phyloP scores from a whole-genome alignment of 2,797 vertebrate genomes.

The Gallinago nigripennis region DNA sequence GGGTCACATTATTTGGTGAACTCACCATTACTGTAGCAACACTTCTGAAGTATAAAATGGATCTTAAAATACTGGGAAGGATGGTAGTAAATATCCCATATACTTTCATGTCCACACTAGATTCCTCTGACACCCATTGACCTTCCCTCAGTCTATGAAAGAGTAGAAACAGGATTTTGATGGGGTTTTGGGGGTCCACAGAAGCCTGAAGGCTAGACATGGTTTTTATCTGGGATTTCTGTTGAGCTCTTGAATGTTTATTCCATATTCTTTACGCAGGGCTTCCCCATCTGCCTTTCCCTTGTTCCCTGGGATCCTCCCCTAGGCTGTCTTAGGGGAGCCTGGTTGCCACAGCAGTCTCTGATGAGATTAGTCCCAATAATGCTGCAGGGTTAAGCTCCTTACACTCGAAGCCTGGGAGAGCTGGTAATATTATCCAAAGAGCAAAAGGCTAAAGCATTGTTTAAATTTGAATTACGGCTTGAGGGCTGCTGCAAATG shows the following conservation, averaged over 20 bases:
- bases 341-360: conserved; percentile 4
- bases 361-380: conserved; percentile 61
- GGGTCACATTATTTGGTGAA: not conserved
- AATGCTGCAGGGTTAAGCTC: conserved; percentile 56
- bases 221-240: not conserved
- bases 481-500: not conserved
- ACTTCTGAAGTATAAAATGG: not conserved
- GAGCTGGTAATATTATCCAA: conserved; percentile 23
- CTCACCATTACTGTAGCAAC: not conserved
- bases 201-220: not conserved
- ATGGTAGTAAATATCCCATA: not conserved
- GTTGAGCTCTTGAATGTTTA: not conserved
- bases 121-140: not conserved
- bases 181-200: not conserved
- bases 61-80: not conserved
- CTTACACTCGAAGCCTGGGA: conserved; percentile 30
- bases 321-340: not conserved
- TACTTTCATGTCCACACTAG: not conserved
- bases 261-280: not conserved
- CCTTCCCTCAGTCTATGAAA: not conserved
- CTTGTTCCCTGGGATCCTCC: not conserved
- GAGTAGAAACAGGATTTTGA: not conserved
- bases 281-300: conserved; percentile 25
- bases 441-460: conserved; percentile 41
- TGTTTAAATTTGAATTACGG: not conserved